Evolutionary conservation across 2,888 invertebrate species (phyloP).

Genomic region (Julus scandinavius): DNA sequence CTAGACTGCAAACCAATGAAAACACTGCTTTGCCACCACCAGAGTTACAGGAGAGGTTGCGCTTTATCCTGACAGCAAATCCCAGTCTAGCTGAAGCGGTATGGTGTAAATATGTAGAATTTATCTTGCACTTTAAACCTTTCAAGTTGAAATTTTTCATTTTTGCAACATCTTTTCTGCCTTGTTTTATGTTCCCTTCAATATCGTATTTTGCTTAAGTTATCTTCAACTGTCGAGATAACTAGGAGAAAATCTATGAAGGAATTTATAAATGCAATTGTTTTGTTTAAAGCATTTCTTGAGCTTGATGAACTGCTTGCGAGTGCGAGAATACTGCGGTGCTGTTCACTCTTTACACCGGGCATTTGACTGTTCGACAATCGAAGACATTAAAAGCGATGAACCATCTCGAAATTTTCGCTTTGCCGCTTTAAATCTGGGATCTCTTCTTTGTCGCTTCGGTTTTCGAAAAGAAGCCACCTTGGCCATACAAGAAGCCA

Average conservation of each 20-base stretch:
- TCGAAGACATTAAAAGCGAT: slow-evolving; percentile 62
- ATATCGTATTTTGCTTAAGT: too few species aligned
- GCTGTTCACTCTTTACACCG: slow-evolving; percentile 83
- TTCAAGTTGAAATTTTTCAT: too few species aligned
- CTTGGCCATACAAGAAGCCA: slow-evolving; percentile 85
- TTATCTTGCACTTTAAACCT: too few species aligned
- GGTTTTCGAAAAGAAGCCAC: slow-evolving; percentile 80
- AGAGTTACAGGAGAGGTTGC: slow-evolving; percentile 79
- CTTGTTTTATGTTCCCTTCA: too few species aligned
- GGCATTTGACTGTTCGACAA: slow-evolving; percentile 75
- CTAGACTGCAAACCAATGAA: slow-evolving; percentile 83
- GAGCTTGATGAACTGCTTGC: slow-evolving; percentile 87
- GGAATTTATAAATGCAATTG: neutral
- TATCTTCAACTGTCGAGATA: too few species aligned
- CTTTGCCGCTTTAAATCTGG: slow-evolving; percentile 90
- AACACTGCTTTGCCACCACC: slow-evolving; percentile 80
- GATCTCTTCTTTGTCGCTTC: slow-evolving; percentile 87
- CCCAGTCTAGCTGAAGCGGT: slow-evolving; percentile 85
- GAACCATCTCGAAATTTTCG: slow-evolving; percentile 75
- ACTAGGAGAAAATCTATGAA: too few species aligned
- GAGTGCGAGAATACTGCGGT: slow-evolving; percentile 87
- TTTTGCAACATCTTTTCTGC: too few species aligned
- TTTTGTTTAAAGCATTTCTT: slow-evolving; percentile 80
- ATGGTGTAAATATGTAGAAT: neutral
- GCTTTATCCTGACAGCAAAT: slow-evolving; percentile 78